These are phyloP conservation scores for Episyrphus balteatus DNA, from an alignment of 1,140 invertebrate genomes.

Conservation along the genomic window DNA sequence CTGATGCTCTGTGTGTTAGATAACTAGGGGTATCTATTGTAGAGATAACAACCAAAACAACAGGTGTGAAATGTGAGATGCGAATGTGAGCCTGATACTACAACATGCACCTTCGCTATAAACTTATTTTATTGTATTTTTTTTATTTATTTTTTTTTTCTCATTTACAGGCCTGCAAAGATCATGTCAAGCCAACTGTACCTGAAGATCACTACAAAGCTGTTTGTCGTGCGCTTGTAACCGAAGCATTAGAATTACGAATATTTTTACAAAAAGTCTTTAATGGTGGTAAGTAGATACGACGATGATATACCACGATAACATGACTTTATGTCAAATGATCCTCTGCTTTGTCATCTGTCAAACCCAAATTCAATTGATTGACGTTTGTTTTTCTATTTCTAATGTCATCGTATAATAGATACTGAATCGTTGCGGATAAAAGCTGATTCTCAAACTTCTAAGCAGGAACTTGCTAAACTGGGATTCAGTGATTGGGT, in stretches of 20 bases:
- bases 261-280: constrained; percentile 78
- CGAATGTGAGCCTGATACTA: no score
- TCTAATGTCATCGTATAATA: background rate
- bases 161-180: constrained; percentile 24
- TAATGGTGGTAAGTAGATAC: constrained; percentile 35
- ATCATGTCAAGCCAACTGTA: constrained; percentile 29
- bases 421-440: constrained; percentile 47
- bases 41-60: no score
- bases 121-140: background rate
- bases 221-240: constrained; percentile 79
- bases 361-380: background rate
- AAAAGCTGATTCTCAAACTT: constrained; percentile 44
- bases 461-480: constrained; percentile 57
- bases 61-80: no score
- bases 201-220: constrained; percentile 78
- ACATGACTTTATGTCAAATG: background rate
- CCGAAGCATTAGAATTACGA: constrained; percentile 79
- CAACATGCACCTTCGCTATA: no score
- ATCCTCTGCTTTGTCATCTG: background rate
- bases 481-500: constrained; percentile 81
- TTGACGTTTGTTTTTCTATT: background rate
- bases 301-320: background rate
- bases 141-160: background rate
- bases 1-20: no score
- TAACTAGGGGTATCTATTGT: no score